Conservation (phyloP, 2,113 vertebrate species). For the Hepsetus odoe region DNA sequence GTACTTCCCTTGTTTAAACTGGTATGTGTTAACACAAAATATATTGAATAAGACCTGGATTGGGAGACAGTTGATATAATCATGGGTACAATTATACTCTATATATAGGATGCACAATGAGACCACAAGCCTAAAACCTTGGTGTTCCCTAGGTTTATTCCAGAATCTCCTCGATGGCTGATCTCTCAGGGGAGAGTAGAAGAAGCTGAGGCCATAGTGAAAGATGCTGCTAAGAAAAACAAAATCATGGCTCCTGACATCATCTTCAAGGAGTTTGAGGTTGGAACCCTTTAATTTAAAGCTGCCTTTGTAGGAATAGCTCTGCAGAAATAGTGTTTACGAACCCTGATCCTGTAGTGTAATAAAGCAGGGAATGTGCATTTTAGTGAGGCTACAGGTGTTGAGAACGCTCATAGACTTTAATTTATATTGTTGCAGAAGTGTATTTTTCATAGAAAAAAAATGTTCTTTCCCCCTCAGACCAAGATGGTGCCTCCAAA, state of each 20-base stretch:
- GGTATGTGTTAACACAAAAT: no score
- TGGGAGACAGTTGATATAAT: no score
- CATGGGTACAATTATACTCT: no score
- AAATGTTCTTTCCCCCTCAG: slow-evolving; percentile 12
- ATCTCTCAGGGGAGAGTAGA: slow-evolving; percentile 82
- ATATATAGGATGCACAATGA: no score
- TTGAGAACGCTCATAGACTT: background rate
- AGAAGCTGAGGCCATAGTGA: slow-evolving; percentile 86
- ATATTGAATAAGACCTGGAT: no score
- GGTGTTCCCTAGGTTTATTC: slow-evolving; percentile 84
- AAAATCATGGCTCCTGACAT: slow-evolving; percentile 72
- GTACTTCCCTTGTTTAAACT: no score
- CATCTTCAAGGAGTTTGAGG: slow-evolving; percentile 83
- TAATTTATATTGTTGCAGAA: no score
- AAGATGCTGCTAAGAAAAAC: slow-evolving; percentile 82
- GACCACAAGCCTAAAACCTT: background rate
- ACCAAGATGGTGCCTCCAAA: slow-evolving; percentile 26
- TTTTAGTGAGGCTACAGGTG: no score
- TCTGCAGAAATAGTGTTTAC: background rate
- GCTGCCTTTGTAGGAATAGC: background rate
- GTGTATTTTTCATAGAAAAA: no score
- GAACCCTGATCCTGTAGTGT: no score
- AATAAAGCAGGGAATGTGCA: no score
- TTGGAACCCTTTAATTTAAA: slow-evolving; percentile 51
- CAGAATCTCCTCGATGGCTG: slow-evolving; percentile 92